Conservation (phyloP, 2,888 invertebrate genomes). For the Syrphus vitripennis region DNA sequence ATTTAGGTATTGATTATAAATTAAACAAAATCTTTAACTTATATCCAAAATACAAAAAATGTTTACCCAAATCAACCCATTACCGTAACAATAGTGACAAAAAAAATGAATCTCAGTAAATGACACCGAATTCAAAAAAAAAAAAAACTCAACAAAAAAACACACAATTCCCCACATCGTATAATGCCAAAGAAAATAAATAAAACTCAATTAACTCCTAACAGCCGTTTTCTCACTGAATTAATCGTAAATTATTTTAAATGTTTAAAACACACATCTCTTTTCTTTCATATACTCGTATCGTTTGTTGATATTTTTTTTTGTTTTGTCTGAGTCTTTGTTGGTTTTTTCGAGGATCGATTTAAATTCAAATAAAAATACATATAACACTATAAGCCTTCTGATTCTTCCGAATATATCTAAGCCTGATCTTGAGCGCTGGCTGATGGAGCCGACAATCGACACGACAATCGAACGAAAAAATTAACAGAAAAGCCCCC, state of each 20-base stretch:
- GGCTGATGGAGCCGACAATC: constrained; percentile 26
- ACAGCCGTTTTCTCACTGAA: constrained; percentile 52
- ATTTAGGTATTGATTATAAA: too few species aligned
- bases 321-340: neutral
- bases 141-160: constrained; percentile 4
- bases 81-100: neutral
- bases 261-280: constrained; percentile 45
- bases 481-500: constrained; percentile 49
- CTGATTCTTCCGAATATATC: constrained; percentile 39
- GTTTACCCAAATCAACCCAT: neutral
- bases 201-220: constrained; percentile 59
- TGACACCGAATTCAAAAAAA: neutral
- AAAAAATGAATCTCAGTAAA: neutral
- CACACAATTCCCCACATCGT: neutral
- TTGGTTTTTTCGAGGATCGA: neutral
- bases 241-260: constrained; percentile 62
- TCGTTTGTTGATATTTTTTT: neutral
- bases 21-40: too few species aligned
- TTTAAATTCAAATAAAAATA: constrained; percentile 53
- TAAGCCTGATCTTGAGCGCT: constrained; percentile 17
- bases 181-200: constrained; percentile 39
- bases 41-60: too few species aligned
- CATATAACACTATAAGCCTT: constrained; percentile 56
- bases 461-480: neutral
- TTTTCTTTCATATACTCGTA: neutral